phyloP scores from a whole-genome alignment of 2,113 vertebrate genomes.

The Emydocephalus ijimae region DNA sequence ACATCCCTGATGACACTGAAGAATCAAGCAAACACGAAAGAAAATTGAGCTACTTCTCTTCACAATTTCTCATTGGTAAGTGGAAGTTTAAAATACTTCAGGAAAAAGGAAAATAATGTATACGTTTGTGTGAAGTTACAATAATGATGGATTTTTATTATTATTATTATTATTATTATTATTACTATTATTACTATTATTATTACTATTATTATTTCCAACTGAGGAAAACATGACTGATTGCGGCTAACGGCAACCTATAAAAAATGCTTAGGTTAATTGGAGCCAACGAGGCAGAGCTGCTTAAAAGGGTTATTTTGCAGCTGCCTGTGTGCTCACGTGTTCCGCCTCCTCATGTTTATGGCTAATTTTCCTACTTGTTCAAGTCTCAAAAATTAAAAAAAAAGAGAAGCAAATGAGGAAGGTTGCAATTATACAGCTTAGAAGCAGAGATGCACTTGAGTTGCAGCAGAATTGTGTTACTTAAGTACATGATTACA shows the following conservation, averaged over 20 bases:
- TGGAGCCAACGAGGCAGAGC: conserved; percentile 54
- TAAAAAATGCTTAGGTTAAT: conserved; percentile 53
- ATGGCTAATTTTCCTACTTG: conserved; percentile 60
- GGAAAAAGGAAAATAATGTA: conserved; percentile 25
- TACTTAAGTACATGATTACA: conserved; percentile 27
- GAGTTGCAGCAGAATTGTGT: conserved; percentile 35
- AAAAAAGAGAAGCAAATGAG: background rate
- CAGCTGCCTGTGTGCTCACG: too few species aligned
- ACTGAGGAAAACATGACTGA: conserved; percentile 58
- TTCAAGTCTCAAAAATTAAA: conserved; percentile 56
- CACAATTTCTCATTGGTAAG: conserved; percentile 54
- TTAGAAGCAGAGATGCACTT: conserved; percentile 19
- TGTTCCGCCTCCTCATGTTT: conserved; percentile 33
- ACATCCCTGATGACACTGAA: conserved; percentile 30
- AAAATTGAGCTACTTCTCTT: conserved; percentile 47
- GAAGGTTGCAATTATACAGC: conserved; percentile 43
- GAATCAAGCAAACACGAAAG: conserved; percentile 43
- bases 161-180: background rate
- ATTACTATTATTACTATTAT: background rate
- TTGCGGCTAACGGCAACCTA: conserved; percentile 53
- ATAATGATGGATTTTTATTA: conserved; percentile 43
- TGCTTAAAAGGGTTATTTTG: conserved; percentile 54
- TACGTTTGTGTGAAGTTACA: conserved; percentile 40
- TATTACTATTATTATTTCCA: conserved; percentile 1
- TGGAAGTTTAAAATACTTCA: conserved; percentile 58